Base-by-base conservation (phyloP, 2,797 vertebrate genomes). In the Threskiornis aethiopicus region DNA sequence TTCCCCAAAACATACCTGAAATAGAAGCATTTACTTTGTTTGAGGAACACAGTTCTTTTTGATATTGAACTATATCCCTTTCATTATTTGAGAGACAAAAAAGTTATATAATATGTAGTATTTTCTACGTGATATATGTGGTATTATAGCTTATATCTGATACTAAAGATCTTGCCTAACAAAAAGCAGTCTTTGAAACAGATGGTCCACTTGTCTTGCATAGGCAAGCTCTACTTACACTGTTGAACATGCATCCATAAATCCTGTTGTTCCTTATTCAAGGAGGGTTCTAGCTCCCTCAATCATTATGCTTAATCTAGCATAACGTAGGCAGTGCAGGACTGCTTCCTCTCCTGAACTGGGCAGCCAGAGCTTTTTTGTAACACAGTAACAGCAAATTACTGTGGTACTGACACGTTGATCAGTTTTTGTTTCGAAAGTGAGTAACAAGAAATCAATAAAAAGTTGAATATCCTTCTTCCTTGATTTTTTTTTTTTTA, bases 311-410 rank as follows among this genome's bases (percentile, higher is more conserved):
- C 16, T 19, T 62, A 52, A 70, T 70, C 42, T 58, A 71, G 5
- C 8, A 5, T 33, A 44, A 26, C 0, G 0, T 5, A 37, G 14
- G 19, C 57, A 16, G 49, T 51, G 7, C 17, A 19, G 49, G 21
- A 55, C 85, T 51, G 54, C 29, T 72, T n/a, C 44, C 46, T 28
- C 16, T 81, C 13, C 41, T 47, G 35, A 41, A 35, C 13, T 28
- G 39, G 44, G 39, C 44, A 55, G 46, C 4, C 44, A 55, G 41
- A 39, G 47, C 10, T 21, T 42, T 47, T 64, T 7, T 64, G 55
- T 71, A 66, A 52, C 19, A 29, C 24, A 17, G 6, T 49, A 54
- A 58, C 19, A 35, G 24, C 35, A 33, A 39, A 29, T 52, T 61
- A 37, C 35, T 46, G 24, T 25, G n/a, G 22, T 66, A 11, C 24